Conservation (phyloP, 2,113 vertebrate species). For the Rhabdomys dilectus region DNA sequence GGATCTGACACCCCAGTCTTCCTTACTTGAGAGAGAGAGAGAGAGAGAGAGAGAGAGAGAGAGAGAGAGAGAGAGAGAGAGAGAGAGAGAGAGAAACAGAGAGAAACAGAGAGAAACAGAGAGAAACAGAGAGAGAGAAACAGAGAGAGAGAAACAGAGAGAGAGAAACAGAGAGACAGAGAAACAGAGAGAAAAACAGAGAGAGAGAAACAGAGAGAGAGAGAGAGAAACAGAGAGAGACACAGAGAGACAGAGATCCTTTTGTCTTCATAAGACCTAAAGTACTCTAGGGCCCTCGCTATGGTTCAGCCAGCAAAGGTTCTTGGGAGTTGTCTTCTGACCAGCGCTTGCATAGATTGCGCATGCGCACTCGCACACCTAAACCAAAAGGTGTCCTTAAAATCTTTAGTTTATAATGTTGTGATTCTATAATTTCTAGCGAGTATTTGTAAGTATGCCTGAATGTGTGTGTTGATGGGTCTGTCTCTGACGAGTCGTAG, state of each 20-base stretch:
- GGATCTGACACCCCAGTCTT: background rate
- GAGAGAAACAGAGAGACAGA: no score
- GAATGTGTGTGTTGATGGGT: background rate
- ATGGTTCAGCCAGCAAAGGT: background rate
- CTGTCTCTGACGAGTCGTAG: background rate
- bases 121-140: no score
- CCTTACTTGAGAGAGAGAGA: background rate
- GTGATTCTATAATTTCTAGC: background rate
- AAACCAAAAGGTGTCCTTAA: background rate
- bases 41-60: background rate
- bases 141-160: background rate
- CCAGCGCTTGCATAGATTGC: no score
- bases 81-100: background rate
- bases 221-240: no score
- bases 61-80: no score
- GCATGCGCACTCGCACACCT: fast-evolving
- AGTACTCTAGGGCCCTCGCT: background rate
- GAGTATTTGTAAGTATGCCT: background rate
- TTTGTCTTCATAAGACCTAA: background rate
- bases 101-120: no score
- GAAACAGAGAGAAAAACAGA: no score
- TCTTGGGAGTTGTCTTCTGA: background rate
- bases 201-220: background rate
- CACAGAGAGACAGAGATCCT: no score
- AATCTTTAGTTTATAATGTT: background rate